Conservation (phyloP, 2,888 invertebrate species). For the Phanerotoma sp. region DNA sequence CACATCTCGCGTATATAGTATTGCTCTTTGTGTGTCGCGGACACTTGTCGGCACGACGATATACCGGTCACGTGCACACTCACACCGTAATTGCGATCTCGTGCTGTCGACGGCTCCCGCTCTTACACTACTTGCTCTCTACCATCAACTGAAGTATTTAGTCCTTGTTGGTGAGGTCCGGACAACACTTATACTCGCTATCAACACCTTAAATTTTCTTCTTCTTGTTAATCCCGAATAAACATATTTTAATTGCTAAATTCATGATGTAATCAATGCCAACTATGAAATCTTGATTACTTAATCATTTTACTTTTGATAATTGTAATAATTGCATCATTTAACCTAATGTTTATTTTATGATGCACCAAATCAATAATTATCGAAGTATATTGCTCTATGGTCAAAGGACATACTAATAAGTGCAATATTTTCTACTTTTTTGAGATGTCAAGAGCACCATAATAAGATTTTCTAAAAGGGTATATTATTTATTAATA, state of each 20-base stretch:
- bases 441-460: too few species aligned
- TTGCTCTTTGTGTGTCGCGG: background rate
- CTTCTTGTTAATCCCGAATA: background rate
- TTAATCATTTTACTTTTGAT: background rate
- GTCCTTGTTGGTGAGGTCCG: background rate
- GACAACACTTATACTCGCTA: background rate
- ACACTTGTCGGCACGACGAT: conserved; percentile 23
- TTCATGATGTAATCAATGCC: background rate
- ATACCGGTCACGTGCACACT: conserved; percentile 36
- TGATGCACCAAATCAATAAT: too few species aligned
- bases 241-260: background rate
- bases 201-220: background rate
- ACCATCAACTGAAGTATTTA: background rate
- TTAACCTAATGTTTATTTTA: too few species aligned
- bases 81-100: conserved; percentile 35
- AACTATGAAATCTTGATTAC: background rate
- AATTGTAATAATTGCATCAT: background rate
- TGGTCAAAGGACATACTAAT: too few species aligned
- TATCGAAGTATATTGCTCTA: too few species aligned
- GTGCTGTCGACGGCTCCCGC: conserved; percentile 25
- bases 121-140: conserved; percentile 4
- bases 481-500: too few species aligned
- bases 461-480: too few species aligned
- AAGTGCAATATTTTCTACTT: too few species aligned
- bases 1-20: conserved; percentile 21